These are phyloP conservation scores for Nephrotoma appendiculata DNA, from an alignment of 2,888 invertebrate species.

Conservation along the genomic window DNA sequence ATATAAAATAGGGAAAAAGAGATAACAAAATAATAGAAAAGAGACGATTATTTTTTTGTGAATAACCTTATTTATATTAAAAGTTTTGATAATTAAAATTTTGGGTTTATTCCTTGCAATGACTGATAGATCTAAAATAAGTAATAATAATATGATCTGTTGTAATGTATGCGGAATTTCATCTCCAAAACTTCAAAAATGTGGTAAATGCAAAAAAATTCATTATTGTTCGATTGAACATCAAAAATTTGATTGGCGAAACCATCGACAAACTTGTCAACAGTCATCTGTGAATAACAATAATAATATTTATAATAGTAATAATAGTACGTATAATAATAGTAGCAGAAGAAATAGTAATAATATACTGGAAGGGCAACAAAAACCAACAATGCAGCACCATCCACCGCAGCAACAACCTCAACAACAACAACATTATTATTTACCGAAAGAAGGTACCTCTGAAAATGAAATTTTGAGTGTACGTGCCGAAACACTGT, in stretches of 20 bases:
- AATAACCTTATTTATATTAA: not conserved
- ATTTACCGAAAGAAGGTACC: not conserved
- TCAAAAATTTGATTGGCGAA: constrained; percentile 56
- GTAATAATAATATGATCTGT: not conserved
- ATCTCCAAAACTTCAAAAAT: constrained; percentile 33
- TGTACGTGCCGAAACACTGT: not conserved
- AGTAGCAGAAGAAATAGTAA: not conserved
- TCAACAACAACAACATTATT: not conserved
- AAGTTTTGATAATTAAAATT: not conserved
- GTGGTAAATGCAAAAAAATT: constrained; percentile 50
- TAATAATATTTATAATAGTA: not conserved
- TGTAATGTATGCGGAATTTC: not conserved
- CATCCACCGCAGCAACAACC: not conserved
- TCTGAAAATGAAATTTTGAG: not conserved
- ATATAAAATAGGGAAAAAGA: not conserved
- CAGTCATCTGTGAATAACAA: not conserved
- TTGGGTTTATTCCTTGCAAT: not conserved
- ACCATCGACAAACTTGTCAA: constrained; percentile 35
- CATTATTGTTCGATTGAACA: constrained; percentile 58
- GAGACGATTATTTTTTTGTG: not conserved
- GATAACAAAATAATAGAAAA: not conserved
- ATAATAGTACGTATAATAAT: not conserved
- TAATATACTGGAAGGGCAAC: not conserved
- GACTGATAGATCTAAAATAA: not conserved
- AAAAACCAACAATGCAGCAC: not conserved